Base-by-base conservation (phyloP, 2,797 vertebrate genomes). In the Zenarchopterus dispar region DNA sequence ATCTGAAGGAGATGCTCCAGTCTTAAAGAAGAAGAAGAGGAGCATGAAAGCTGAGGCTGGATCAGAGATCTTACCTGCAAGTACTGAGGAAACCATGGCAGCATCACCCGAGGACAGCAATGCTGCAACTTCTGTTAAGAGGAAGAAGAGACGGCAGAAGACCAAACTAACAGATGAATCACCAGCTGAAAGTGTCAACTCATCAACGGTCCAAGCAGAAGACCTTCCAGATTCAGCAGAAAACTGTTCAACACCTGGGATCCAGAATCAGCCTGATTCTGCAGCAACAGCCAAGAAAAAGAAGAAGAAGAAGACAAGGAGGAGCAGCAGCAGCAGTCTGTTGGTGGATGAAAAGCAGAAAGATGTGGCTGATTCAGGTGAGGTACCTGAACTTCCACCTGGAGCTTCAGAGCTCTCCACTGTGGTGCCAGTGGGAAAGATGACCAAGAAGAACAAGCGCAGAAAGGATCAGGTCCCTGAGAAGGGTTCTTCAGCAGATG, bases 371-470 rank as follows among this genome's bases (percentile, higher is more conserved):
- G 17, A n/a, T 2, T 0, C 39, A 21, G 47, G 3, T 6, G 10
- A 15, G 13, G n/a, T 3, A 21, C 17, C 33, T 43, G 36, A 70
- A 4, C 13, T 31, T 21, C 0, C 11, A 2, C 6, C 63, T 9
- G 68, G 56, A 16, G 10, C 19, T 4, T 43, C 63, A 28, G 16
- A 33, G 23, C 24, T 43, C 2, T 16, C n/a, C 21, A 22, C 19
- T 18, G 3, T 11, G 21, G 15, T 4, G 24, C 55, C 42, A 19
- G 0, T 5, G 0, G 60, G 59, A 22, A 83, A 69, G 41, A 80
- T 46, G 43, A 54, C 24, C 1, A 73, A 72, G 67, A 82, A 76
- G 63, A 78, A 41, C 10, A n/a, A n/a, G 17, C 33, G 53, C 2
- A 1, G 28, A 1, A 9, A 15, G 1, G n/a, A 31, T 8, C 0